Base-by-base conservation (phyloP, 2,888 invertebrate genomes). In the Rutpela maculata region DNA sequence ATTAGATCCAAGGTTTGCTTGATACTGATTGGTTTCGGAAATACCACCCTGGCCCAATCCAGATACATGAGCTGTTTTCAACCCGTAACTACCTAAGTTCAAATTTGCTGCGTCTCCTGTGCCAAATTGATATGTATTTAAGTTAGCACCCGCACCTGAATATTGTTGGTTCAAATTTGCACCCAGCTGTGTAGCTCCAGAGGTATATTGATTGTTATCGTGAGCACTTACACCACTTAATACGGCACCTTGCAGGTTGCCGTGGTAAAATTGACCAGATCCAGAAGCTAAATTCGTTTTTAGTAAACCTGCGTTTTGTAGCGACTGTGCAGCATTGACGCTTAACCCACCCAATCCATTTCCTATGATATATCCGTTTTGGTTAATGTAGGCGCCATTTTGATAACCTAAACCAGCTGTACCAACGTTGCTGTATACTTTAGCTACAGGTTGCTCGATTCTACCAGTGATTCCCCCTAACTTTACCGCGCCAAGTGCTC, bases 401-500 rank as follows among this genome's bases (percentile, higher is more conserved):
- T 70, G 74, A 26, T 67, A 75, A 22, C 78, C 80, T 9, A 76
- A 60, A 15, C 76, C 71, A 17, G 63, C 77, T 17, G 65, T 74
- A 26, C 84, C 86, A 19, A 86, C 85, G 67, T 86, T 88, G 69
- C 85, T 87, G 78, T 88, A 88, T 6, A 87, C 79, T 15, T 50
- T 50, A n/a, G 50, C 50, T n/a, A 84, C 77, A 0, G 87, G 85
- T 74, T 84, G 82, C 57, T 82, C 78, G 10, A 87, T 69, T 31
- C 83, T 82, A n/a, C 88, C 89, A 57, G 80, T 81, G 12, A 89
- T 76, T 17, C 89, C 89, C 43, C 88, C 89, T 11, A 89, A 80
- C 74, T 83, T 80, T 11, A 89, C 84, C 10, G 83, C 74, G 9
- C 85, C 85, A 5, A 90, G 81, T 6, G 82, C 71, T 26, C 89